A percentile compares a stretch with the other conserved stretches of the same genome.
Conservation (phyloP, 2,113 vertebrate species). For the Echinops telfairi region DNA sequence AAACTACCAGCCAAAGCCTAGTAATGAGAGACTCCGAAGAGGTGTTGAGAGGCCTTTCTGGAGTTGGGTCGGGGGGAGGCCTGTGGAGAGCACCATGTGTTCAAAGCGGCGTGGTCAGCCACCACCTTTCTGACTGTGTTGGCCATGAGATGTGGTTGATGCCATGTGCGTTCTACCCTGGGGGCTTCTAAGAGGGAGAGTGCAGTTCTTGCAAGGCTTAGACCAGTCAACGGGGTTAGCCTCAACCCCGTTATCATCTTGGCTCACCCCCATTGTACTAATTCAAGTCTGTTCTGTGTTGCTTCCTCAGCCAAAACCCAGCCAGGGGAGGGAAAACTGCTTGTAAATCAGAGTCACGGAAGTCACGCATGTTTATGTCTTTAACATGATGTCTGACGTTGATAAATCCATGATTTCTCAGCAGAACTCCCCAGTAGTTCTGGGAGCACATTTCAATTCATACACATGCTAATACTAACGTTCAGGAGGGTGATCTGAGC, state of each 20-base stretch:
- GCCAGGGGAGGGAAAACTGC: no score
- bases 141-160: background rate
- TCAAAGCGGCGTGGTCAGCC: no score
- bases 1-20: background rate
- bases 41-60: no score
- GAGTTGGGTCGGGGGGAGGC: background rate
- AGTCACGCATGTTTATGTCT: constrained; percentile 58
- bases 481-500: background rate
- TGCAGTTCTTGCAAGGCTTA: no score
- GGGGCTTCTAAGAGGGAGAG: background rate
- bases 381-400: constrained; percentile 48
- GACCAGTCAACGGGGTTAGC: background rate
- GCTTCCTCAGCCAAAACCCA: no score
- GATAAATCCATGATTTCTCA: background rate
- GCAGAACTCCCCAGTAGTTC: constrained; percentile 61
- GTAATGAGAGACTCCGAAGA: background rate
- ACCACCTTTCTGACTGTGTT: background rate
- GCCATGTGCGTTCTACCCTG: background rate
- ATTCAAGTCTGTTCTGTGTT: no score
- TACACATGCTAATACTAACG: background rate
- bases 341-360: constrained; percentile 57
- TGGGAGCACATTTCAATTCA: constrained; percentile 13
- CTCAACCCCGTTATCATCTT: no score
- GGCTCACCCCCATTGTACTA: no score
- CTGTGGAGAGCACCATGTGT: no score